Evolutionary conservation across 2,797 vertebrate species (phyloP).

Genomic region (Coendou prehensilis): DNA sequence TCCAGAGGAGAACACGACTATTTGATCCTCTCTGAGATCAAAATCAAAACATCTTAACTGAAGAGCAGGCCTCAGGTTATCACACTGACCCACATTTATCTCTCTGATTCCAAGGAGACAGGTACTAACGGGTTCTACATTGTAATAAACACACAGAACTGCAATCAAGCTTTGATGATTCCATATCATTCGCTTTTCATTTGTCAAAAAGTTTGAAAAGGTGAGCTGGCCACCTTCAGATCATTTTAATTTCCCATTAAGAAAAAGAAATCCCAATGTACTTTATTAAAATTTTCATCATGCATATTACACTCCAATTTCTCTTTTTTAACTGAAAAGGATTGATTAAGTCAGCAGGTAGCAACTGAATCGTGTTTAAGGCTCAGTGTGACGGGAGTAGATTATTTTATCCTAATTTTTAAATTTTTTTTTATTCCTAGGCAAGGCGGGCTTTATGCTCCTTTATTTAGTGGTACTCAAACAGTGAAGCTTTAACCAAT

Average conservation of each 20-base stretch:
- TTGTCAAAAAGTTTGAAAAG: slow-evolving; percentile 73
- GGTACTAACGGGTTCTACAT: slow-evolving; percentile 25
- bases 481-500: slow-evolving; percentile 73
- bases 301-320: slow-evolving; percentile 87
- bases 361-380: slow-evolving; percentile 88
- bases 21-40: slow-evolving; percentile 12
- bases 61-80: neutral
- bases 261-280: slow-evolving; percentile 83
- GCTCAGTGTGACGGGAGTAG: slow-evolving; percentile 88
- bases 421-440: neutral
- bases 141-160: slow-evolving; percentile 27
- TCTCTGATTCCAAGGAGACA: neutral
- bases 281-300: slow-evolving; percentile 90
- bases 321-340: slow-evolving; percentile 86
- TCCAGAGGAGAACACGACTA: slow-evolving; percentile 36
- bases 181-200: slow-evolving; percentile 64
- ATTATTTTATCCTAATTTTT: slow-evolving; percentile 86
- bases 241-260: slow-evolving; percentile 84
- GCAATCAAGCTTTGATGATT: slow-evolving; percentile 40
- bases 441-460: slow-evolving; percentile 82
- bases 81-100: neutral
- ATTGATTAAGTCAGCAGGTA: slow-evolving; percentile 90
- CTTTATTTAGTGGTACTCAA: slow-evolving; percentile 78
- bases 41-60: slow-evolving; percentile 45
- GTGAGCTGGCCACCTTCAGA: slow-evolving; percentile 72